phyloP scores from a whole-genome alignment of 2,113 vertebrate species.

The Microtus montanus region DNA sequence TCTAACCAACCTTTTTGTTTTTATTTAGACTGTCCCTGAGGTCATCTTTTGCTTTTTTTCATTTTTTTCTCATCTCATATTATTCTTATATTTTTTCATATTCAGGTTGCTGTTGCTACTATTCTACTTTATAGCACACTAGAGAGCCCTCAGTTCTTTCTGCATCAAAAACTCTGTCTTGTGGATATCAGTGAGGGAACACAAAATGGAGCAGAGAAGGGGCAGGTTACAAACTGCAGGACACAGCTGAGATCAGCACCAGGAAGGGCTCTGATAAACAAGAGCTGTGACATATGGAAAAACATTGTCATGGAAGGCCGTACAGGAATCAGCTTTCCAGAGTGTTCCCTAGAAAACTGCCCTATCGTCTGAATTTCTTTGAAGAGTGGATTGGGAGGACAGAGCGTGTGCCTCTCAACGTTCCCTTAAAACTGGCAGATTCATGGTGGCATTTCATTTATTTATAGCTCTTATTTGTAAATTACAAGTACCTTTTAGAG shows the following conservation, averaged over 20 bases:
- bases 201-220: accelerated
- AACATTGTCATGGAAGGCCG: background rate
- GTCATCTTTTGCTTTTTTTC: too few relatives aligned
- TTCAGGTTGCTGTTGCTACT: background rate
- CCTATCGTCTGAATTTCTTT: background rate
- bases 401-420: background rate
- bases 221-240: background rate
- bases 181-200: background rate
- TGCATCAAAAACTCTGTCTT: background rate
- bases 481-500: slow-evolving; percentile 9
- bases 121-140: background rate
- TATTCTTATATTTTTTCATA: background rate
- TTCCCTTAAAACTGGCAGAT: background rate
- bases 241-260: background rate
- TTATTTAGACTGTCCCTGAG: background rate
- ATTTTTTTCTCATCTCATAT: background rate
- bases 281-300: background rate
- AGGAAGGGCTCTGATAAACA: background rate
- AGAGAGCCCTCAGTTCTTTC: background rate
- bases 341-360: slow-evolving; percentile 2
- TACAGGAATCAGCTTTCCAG: background rate
- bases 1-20: background rate
- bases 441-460: background rate
- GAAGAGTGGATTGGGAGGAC: slow-evolving; percentile 11
- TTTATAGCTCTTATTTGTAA: background rate